These are phyloP conservation scores for Etheostoma cragini DNA, from an alignment of 2,113 vertebrate genomes.

Conservation along the genomic window DNA sequence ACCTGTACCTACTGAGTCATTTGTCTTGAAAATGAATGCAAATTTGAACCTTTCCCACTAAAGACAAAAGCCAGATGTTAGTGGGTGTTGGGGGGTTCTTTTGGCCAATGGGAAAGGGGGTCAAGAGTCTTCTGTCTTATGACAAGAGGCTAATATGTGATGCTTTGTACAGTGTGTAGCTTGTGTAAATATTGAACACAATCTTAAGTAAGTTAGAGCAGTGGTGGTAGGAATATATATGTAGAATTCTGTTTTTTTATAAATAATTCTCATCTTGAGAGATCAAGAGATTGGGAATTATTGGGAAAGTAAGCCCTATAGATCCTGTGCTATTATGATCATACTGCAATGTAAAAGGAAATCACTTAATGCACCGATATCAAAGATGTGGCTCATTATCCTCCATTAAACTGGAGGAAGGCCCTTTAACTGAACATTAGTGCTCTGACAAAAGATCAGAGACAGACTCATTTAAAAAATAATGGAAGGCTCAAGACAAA, in stretches of 20 bases:
- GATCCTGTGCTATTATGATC: conserved; percentile 11
- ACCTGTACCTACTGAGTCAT: not conserved
- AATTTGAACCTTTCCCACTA: too few relatives aligned
- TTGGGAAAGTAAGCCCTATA: not conserved
- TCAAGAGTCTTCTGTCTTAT: not conserved
- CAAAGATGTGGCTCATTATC: conserved; percentile 44
- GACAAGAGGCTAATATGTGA: not conserved
- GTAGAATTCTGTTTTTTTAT: not conserved
- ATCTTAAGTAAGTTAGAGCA: not conserved
- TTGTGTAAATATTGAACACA: not conserved
- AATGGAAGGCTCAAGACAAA: conserved; percentile 28
- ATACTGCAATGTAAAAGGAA: conserved; percentile 21
- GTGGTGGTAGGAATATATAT: not conserved
- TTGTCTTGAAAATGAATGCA: not conserved
- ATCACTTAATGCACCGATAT: conserved; percentile 38
- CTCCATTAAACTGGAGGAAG: conserved; percentile 36
- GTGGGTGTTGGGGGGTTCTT: too few relatives aligned
- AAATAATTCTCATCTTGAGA: conserved; percentile 3
- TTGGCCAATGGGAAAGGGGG: too few relatives aligned
- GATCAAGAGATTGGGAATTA: not conserved
- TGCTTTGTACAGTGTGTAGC: not conserved
- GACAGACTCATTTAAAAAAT: conserved; percentile 28
- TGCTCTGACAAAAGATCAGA: conserved; percentile 52
- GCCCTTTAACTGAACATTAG: conserved; percentile 31
- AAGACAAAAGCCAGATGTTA: too few relatives aligned